Evolutionary conservation across 2,888 invertebrate species (phyloP).

Genomic region (Papilio demoleus): DNA sequence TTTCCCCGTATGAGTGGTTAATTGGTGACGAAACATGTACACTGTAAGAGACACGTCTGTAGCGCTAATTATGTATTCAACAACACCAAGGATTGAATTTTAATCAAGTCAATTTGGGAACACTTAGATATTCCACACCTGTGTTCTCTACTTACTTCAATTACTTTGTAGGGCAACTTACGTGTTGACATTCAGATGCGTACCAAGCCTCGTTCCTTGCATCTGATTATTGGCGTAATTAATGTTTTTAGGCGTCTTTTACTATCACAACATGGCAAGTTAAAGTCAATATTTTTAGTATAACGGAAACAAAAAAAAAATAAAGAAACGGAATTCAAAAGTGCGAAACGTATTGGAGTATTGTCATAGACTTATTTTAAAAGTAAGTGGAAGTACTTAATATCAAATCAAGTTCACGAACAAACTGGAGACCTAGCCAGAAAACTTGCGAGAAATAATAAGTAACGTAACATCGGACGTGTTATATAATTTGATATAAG

Average conservation of each 20-base stretch:
- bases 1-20: background rate
- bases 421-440: too few relatives aligned
- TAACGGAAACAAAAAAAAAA: too few relatives aligned
- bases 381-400: too few relatives aligned
- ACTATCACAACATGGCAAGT: too few relatives aligned
- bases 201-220: background rate
- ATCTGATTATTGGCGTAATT: background rate
- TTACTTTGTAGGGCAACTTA: constrained; percentile 15
- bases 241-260: background rate
- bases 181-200: constrained; percentile 12
- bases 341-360: too few relatives aligned
- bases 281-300: too few relatives aligned
- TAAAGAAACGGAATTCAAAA: too few relatives aligned
- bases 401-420: too few relatives aligned
- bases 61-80: constrained; percentile 25
- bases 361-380: too few relatives aligned
- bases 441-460: too few relatives aligned
- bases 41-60: constrained; percentile 1
- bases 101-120: constrained; percentile 8
- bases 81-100: constrained; percentile 23
- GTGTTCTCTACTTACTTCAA: constrained; percentile 19
- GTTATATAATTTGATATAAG: too few relatives aligned
- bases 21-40: constrained; percentile 24
- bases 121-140: constrained; percentile 17
- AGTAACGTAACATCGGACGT: too few relatives aligned